These are phyloP conservation scores for Apus apus DNA, from an alignment of 2,113 vertebrate species.

Conservation along the genomic window DNA sequence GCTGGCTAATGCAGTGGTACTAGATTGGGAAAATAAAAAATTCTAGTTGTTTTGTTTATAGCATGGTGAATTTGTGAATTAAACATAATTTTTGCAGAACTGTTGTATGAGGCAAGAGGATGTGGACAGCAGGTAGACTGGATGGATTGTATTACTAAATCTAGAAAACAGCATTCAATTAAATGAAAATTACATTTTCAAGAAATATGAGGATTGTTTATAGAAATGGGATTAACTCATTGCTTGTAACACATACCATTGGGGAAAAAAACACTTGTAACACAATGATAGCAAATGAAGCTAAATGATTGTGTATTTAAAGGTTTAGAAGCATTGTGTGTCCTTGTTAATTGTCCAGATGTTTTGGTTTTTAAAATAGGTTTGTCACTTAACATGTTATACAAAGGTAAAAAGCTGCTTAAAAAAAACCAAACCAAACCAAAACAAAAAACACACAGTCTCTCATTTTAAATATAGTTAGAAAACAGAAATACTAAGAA, in stretches of 20 bases:
- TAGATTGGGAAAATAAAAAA: background rate
- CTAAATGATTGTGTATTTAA: background rate
- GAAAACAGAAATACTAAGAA: background rate
- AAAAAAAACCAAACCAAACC: background rate
- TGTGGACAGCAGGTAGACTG: background rate
- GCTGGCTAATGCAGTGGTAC: background rate
- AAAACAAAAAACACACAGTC: too few relatives aligned
- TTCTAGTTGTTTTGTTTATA: constrained; percentile 18
- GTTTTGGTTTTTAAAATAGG: background rate
- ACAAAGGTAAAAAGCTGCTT: background rate
- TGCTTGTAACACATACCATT: background rate
- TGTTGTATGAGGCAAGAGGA: background rate
- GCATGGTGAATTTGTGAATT: background rate
- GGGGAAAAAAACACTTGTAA: background rate
- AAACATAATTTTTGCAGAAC: background rate
- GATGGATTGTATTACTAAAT: background rate
- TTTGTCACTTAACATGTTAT: background rate
- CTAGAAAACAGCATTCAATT: background rate
- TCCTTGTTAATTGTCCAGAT: background rate
- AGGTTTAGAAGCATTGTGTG: background rate
- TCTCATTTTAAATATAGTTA: background rate
- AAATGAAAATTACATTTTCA: constrained; percentile 20
- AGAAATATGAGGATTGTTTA: background rate
- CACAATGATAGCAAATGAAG: constrained; percentile 1
- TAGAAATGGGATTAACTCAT: constrained; percentile 32